Conservation (phyloP, 1,140 invertebrate species). For the Amphibalanus amphitrite region DNA sequence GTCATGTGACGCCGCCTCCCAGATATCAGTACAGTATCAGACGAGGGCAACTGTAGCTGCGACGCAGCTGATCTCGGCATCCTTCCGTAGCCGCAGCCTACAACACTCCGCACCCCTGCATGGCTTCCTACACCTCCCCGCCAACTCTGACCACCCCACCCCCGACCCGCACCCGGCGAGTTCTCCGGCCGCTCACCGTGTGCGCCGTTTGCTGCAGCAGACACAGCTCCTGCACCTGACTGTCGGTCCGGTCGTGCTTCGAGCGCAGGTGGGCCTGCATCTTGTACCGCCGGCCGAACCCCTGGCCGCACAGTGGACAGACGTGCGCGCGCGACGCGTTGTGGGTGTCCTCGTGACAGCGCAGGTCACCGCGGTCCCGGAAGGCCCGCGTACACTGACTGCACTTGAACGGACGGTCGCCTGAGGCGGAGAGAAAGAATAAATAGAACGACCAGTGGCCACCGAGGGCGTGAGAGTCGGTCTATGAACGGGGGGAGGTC, state of each 20-base stretch:
- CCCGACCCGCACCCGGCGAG: no score
- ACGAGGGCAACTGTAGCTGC: no score
- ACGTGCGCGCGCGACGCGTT: neutral
- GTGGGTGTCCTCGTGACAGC: slow-evolving; percentile 18
- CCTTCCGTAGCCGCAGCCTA: no score
- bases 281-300: neutral
- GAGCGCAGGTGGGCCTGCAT: neutral
- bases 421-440: neutral
- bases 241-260: neutral
- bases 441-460: no score
- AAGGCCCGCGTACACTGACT: slow-evolving; percentile 70
- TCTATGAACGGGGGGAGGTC: no score
- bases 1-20: no score
- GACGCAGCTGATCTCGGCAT: no score
- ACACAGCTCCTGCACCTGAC: neutral
- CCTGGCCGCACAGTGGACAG: neutral
- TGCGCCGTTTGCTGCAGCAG: neutral
- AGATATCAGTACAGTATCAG: no score
- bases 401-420: slow-evolving; percentile 37
- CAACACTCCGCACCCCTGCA: no score
- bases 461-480: no score
- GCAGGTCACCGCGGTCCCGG: slow-evolving; percentile 33
- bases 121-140: no score
- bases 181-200: neutral
- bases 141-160: no score